A percentile compares a stretch with the other conserved stretches of the same genome.
Conservation (phyloP, 2,113 vertebrate species). For the Bubo bubo region DNA sequence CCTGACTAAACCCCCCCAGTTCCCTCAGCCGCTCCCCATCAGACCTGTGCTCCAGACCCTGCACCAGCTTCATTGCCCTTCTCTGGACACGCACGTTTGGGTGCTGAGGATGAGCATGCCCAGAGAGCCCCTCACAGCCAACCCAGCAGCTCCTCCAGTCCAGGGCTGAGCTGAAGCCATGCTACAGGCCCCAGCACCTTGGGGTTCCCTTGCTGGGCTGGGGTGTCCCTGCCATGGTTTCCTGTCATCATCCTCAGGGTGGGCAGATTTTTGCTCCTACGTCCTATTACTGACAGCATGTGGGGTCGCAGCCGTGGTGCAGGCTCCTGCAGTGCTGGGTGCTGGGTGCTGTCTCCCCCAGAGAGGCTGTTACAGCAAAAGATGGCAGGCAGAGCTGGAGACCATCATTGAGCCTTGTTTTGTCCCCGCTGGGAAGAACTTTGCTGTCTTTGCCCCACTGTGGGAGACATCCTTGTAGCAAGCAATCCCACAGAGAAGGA, state of each 20-base stretch:
- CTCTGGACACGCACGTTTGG: not conserved
- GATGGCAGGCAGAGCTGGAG: not conserved
- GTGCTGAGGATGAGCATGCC: not conserved
- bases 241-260: not conserved
- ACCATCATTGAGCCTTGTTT: not conserved
- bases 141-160: not conserved
- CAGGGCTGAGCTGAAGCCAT: not conserved
- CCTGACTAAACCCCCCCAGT: too few species aligned
- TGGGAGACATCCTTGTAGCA: not conserved
- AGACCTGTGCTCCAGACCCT: too few species aligned
- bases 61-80: too few species aligned
- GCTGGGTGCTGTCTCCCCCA: not conserved
- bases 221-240: not conserved
- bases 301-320: not conserved
- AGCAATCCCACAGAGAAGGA: not conserved
- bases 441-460: not conserved
- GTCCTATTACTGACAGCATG: accelerated
- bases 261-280: not conserved
- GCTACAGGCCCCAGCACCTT: not conserved
- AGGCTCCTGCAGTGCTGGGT: not conserved
- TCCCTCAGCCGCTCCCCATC: too few species aligned
- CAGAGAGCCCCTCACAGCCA: not conserved
- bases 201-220: not conserved
- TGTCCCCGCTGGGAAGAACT: not conserved
- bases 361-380: not conserved